Evolutionary conservation across 2,113 vertebrate species (phyloP), one percentile per base, ranked within the genome.

Genomic region (Hipposideros armiger): DNA sequence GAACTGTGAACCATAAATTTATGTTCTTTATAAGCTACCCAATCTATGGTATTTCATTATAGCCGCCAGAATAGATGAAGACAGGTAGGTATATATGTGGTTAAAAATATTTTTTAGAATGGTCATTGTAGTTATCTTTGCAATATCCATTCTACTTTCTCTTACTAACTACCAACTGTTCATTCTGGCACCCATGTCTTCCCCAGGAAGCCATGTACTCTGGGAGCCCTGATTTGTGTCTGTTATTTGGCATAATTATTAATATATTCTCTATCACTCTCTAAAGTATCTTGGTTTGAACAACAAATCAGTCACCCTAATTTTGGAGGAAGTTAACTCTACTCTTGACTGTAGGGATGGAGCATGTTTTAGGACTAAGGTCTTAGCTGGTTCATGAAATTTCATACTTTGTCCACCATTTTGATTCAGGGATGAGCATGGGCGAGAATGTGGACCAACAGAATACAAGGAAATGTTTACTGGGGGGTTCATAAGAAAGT

Each of bases 321-420:
- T 77, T 90, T 45, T 19, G 62, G 32, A 26, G n/a, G 26, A 78
- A 24, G 28, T 83, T 56, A 81, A 69, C 36, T 73, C 15, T 76
- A 36, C 28, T 86, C 26, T 42, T 45, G 5, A 76, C 40, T 69
- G 30, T 67, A 60, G 15, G 30, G 47, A 5, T 9, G 11, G 20
- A 15, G 22, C 24, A 89, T 32, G 26, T 30, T 36, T 50, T 66
- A 54, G 50, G 81, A 72, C 62, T 91, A 17, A 45, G 45, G 22
- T 69, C n/a, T 84, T 60, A 50, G 66, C 54, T 74, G 62, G n/a
- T 85, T 66, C 22, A 24, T 82, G 70, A 95, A 88, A 94, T 73
- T 20, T 36, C 50, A 72, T 60, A 24, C 42, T 69, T n/a, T 74
- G 40, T 80, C 78, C 72, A 45, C 76, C 10, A 17, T 22, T 20